Evolutionary conservation across 2,113 vertebrate genomes (phyloP).

Genomic region (Hippocampus zosterae): DNA sequence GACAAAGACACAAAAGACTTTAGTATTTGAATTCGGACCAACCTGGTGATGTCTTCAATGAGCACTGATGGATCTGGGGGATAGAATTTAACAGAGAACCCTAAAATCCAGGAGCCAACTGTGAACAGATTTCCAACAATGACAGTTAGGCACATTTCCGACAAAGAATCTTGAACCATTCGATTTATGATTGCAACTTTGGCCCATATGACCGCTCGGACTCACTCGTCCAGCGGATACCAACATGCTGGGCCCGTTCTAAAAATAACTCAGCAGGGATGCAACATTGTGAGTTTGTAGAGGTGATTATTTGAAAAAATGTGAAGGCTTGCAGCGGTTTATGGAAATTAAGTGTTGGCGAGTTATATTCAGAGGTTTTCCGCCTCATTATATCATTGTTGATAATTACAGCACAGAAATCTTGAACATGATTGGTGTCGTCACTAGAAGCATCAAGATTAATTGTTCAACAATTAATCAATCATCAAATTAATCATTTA

Average conservation of each 20-base stretch:
- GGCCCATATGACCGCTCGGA: neutral
- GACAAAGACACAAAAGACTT: neutral
- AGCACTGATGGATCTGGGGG: slow-evolving; percentile 95
- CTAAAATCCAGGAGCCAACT: slow-evolving; percentile 91
- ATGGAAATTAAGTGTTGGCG: neutral
- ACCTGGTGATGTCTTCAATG: slow-evolving; percentile 98
- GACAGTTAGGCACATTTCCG: neutral
- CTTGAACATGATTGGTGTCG: neutral
- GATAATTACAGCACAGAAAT: neutral
- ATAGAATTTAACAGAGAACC: slow-evolving; percentile 97
- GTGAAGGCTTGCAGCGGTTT: too few species aligned
- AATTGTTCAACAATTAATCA: too few species aligned
- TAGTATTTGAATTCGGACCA: slow-evolving; percentile 28
- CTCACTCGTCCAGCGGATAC: neutral
- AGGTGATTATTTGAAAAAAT: too few species aligned
- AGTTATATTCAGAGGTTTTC: neutral
- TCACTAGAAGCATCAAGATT: too few species aligned
- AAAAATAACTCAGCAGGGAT: too few species aligned
- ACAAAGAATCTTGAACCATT: neutral
- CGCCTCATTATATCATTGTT: neutral
- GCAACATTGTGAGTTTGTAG: too few species aligned
- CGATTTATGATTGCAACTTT: neutral
- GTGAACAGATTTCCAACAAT: slow-evolving; percentile 36
- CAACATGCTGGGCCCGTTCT: too few species aligned
- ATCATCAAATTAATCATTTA: too few species aligned